Evolutionary conservation across 2,113 vertebrate genomes (phyloP), one percentile per base, ranked within the genome.

Genomic region (Atractosteus spatula): DNA sequence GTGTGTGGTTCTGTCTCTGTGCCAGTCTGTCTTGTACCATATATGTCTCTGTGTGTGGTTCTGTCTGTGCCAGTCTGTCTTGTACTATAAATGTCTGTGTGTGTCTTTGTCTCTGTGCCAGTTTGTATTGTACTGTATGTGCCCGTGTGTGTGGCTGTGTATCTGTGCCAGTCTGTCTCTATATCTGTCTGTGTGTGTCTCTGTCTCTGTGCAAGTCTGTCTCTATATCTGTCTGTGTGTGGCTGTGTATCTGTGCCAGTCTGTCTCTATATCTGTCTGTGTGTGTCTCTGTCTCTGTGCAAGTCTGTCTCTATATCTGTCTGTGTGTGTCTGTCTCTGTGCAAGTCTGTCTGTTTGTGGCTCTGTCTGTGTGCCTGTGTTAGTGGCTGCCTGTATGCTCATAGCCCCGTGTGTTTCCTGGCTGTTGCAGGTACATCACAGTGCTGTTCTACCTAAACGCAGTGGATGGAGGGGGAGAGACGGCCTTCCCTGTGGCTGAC

Each of bases 401-500:
- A 41, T 14, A 56, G 17, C 3, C 12, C 63, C 42, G 4, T 76
- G 11, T 8, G 12, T 74, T 29, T 29, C 29, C 29, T 29, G 29
- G 29, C 29, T 84, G 80, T 91, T 71, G 41, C 88, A 99, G 97
- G 86, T 98, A 98, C 42, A 89, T 96, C 75, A 98, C 96, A 0
- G 89, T 97, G 78, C 86, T 94, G 68, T 93, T 98, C 86, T 95
- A 95, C 88, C 89, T 99, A 87, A 99, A 93, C 89, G 92, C 95
- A 17, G 94, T 95, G 72, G 94, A 94, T 5, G 92, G 90, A 44
- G 97, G 96, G 54, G 96, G 96, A 0, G 95, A 98, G 83, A 95
- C 93, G 0, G 94, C 94, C 63, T 99, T 99, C 78, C 97, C 97
- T 57, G 93, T 98, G 41, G 96, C 97, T 68, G 97, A 98, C 81